Evolutionary conservation across 2,113 vertebrate genomes (phyloP).

Genomic region (Labrus mixtus): DNA sequence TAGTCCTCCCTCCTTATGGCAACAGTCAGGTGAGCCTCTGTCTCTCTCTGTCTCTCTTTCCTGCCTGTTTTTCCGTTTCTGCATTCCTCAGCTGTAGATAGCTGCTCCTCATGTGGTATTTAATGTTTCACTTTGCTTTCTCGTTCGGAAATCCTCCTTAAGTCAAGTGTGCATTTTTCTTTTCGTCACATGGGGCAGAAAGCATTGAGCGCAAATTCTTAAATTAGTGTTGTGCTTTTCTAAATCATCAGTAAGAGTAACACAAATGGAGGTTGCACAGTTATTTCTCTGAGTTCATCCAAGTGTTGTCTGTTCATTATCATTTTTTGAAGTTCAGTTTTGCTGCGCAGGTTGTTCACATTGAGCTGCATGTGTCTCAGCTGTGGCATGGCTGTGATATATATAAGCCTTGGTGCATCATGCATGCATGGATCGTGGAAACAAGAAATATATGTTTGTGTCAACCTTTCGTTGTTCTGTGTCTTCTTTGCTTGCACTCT

Average conservation of each 20-base stretch:
- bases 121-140: conserved; percentile 3
- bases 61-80: not conserved
- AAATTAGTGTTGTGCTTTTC: conserved; percentile 2
- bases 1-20: conserved; percentile 74
- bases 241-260: conserved; percentile 15
- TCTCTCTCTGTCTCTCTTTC: conserved; percentile 33
- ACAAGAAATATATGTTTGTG: not conserved
- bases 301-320: not conserved
- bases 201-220: conserved; percentile 24
- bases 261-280: not conserved
- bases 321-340: not conserved
- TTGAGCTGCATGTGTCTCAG: not conserved
- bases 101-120: conserved; percentile 25
- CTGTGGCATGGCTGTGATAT: conserved; percentile 27
- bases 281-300: not conserved
- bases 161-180: not conserved
- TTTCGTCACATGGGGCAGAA: not conserved
- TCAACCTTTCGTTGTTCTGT: not conserved
- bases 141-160: not conserved
- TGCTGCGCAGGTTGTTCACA: not conserved
- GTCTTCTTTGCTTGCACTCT: not conserved
- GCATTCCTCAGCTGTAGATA: conserved; percentile 27
- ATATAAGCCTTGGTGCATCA: not conserved
- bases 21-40: conserved; percentile 78
- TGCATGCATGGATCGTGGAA: conserved; percentile 4